Evolutionary conservation across 2,888 invertebrate genomes (phyloP), one percentile per base, ranked within the genome.

Genomic region (Onthophagus sagittarius): DNA sequence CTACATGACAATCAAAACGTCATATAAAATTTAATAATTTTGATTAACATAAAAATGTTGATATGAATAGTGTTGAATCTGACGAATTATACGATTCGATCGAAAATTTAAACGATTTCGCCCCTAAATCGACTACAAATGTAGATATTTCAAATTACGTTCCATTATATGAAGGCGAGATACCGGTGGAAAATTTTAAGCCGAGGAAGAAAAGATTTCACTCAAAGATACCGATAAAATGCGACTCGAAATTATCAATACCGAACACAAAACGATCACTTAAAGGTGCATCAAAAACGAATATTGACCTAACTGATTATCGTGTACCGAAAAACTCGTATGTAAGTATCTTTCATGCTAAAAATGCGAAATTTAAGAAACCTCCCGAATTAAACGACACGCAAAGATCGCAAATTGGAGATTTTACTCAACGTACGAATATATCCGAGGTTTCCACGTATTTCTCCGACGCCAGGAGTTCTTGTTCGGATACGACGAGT

Each of bases 51-150:
- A 63, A 73, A 71, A 70, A 63, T 32, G 53, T 71, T 73, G 73
- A 63, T 62, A 77, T 77, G 77, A 76, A 76, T 15, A 75, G 75
- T 31, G 79, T 9, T 53, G 23, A 23, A 23, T 23, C 23, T 23
- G 23, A 78, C 62, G 73, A 72, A 13, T 71, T 77, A 13, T 79
- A 79, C 72, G 79, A 79, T 75, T 79, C 79, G 5, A 70, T 79
- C 23, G 78, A 79, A 14, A 78, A 78, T 53, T 11, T 53, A 39
- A 76, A 76, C 14, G 71, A 74, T 53, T 74, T 72, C 13, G 73
- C 71, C 70, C 32, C 72, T 15, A 15, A 62, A 31, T 73, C 72
- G 11, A 71, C 62, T 32, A 70, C 70, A 5, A 73, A 71, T 13
- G 6, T 9, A 63, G 77, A 77, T 69, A 72, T 77, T 64, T 71